Evolutionary conservation across 1,140 invertebrate species (phyloP).

Genomic region (Diorhabda sublineata): DNA sequence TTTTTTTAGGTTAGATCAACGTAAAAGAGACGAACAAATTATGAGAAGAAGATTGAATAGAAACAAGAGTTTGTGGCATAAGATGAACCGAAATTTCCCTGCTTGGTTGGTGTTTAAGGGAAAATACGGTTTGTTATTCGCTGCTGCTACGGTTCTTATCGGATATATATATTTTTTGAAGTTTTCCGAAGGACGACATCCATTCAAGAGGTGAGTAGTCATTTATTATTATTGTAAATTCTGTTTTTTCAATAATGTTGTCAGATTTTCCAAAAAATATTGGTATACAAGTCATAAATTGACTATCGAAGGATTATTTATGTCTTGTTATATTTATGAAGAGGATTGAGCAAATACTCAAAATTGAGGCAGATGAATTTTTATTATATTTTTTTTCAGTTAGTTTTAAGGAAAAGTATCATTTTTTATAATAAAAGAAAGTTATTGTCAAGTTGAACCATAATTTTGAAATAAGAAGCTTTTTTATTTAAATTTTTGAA

Average conservation of each 20-base stretch:
- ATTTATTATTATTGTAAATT: background rate
- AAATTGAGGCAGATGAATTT: too few species aligned
- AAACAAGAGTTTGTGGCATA: constrained; percentile 37
- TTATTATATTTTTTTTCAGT: too few species aligned
- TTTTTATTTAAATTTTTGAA: too few species aligned
- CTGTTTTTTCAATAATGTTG: background rate
- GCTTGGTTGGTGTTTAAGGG: constrained; percentile 41
- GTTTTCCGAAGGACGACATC: constrained; percentile 35
- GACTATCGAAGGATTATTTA: too few species aligned
- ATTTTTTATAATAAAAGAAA: too few species aligned
- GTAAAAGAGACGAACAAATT: constrained; percentile 50
- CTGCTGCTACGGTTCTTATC: constrained; percentile 52
- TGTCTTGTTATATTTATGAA: too few species aligned
- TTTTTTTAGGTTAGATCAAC: constrained; percentile 51
- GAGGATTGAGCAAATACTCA: too few species aligned
- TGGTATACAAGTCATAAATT: too few species aligned
- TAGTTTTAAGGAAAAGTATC: too few species aligned
- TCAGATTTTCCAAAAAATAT: background rate
- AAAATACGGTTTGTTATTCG: constrained; percentile 48
- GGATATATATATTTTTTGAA: constrained; percentile 52
- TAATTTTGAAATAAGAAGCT: too few species aligned
- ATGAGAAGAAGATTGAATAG: constrained; percentile 43
- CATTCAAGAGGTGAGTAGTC: constrained; percentile 33
- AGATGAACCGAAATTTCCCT: constrained; percentile 38
- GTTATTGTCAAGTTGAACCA: too few species aligned